Conservation (phyloP, 2,888 invertebrate genomes). For the Hirudinaria manillensis region DNA sequence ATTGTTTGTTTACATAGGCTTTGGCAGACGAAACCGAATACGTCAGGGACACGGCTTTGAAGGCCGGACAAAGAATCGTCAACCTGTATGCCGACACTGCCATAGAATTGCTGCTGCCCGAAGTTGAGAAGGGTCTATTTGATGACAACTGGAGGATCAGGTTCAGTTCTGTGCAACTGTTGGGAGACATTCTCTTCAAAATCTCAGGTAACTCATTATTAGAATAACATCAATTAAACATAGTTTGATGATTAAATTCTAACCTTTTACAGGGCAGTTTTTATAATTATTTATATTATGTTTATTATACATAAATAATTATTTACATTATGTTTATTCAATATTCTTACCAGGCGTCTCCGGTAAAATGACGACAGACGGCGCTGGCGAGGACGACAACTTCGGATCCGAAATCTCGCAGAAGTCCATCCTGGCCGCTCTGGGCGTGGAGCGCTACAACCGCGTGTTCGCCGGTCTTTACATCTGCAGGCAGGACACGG, state of each 20-base stretch:
- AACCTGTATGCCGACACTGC: slow-evolving; percentile 91
- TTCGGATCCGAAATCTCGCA: slow-evolving; percentile 75
- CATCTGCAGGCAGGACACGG: slow-evolving; percentile 94
- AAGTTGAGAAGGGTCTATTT: slow-evolving; percentile 81
- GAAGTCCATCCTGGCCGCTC: slow-evolving; percentile 58
- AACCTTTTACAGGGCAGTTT: not conserved
- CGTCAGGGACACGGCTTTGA: slow-evolving; percentile 90
- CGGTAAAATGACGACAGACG: slow-evolving; percentile 98
- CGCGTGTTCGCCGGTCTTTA: slow-evolving; percentile 68
- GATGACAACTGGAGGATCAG: slow-evolving; percentile 96
- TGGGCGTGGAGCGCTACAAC: slow-evolving; percentile 84
- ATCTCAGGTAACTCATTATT: slow-evolving; percentile 60
- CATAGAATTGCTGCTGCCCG: slow-evolving; percentile 82
- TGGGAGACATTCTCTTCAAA: slow-evolving; percentile 89
- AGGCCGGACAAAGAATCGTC: slow-evolving; percentile 93
- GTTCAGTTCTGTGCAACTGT: slow-evolving; percentile 76
- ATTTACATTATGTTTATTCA: not conserved
- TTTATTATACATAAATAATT: not conserved
- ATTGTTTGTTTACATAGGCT: slow-evolving; percentile 58
- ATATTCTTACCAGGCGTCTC: slow-evolving; percentile 63
- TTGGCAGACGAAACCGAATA: slow-evolving; percentile 98
- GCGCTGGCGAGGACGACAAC: slow-evolving; percentile 95
- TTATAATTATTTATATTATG: not conserved
- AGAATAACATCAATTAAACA: too few species aligned
- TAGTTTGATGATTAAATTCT: not conserved